Evolutionary conservation across 2,797 vertebrate genomes (phyloP).

Genomic region (Pyrocephalus nanus): DNA sequence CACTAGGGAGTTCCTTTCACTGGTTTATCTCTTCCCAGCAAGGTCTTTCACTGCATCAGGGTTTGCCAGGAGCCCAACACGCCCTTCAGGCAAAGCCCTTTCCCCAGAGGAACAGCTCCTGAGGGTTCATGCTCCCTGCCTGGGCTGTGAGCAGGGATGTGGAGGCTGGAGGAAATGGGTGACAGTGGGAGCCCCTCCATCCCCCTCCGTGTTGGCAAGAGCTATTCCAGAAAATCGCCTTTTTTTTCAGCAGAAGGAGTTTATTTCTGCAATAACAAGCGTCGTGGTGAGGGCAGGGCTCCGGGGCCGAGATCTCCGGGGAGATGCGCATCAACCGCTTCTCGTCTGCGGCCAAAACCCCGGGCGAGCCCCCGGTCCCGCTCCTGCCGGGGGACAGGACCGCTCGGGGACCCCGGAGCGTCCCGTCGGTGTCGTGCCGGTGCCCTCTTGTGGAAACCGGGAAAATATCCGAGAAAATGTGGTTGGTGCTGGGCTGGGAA

Average conservation of each 20-base stretch:
- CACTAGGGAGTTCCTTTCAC: not conserved
- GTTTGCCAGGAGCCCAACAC: not conserved
- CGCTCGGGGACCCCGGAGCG: not conserved
- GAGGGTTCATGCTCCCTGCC: not conserved
- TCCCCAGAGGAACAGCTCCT: not conserved
- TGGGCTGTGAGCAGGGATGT: accelerated
- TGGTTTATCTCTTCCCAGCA: not conserved
- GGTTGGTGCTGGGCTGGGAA: not conserved
- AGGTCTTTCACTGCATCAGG: not conserved
- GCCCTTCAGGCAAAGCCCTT: not conserved
- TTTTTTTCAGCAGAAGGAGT: not conserved
- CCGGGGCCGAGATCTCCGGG: not conserved
- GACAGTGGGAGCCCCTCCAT: accelerated
- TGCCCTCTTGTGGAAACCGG: constrained; percentile 70
- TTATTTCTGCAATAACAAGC: not conserved
- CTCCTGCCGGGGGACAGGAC: not conserved
- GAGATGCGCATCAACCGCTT: not conserved
- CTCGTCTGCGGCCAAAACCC: too few species aligned
- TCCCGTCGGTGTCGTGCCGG: not conserved
- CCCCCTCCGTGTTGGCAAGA: not conserved
- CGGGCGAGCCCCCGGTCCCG: accelerated
- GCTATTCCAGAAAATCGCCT: not conserved
- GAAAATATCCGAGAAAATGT: not conserved
- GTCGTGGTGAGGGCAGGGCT: not conserved
- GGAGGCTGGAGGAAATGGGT: not conserved